A percentile compares a stretch with the other conserved stretches of the same genome.
phyloP scores from a whole-genome alignment of 2,113 vertebrate species.

The Pangasianodon gigas region DNA sequence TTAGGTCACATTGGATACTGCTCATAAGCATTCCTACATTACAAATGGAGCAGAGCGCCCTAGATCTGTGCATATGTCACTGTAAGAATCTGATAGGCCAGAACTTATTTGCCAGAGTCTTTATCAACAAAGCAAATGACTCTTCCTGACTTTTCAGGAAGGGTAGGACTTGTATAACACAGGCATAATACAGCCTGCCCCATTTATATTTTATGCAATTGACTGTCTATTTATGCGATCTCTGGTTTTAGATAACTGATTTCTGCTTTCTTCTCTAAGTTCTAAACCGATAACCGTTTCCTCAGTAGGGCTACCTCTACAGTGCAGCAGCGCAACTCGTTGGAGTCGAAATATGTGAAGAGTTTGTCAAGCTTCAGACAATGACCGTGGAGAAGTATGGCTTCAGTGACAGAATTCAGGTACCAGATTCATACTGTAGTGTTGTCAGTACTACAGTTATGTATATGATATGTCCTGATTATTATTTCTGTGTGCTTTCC shows the following conservation, averaged over 20 bases:
- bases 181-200: background rate
- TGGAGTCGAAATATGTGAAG: conserved; percentile 87
- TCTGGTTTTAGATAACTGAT: background rate
- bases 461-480: background rate
- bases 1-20: background rate
- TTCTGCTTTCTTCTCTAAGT: background rate
- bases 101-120: too few species aligned
- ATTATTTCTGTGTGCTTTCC: conserved; percentile 39
- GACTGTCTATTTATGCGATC: background rate
- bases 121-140: background rate
- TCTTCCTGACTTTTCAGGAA: background rate
- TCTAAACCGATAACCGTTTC: conserved; percentile 20
- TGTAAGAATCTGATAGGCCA: background rate
- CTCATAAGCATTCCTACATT: background rate
- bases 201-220: background rate
- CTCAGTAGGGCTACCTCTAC: conserved; percentile 84
- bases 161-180: background rate
- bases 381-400: conserved; percentile 80
- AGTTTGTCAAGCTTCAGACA: conserved; percentile 86
- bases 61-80: background rate
- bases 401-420: conserved; percentile 84
- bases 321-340: conserved; percentile 82
- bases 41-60: background rate
- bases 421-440: conserved; percentile 42
- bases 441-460: background rate